phyloP scores from a whole-genome alignment of 2,113 vertebrate species.

The Mellivora capensis region DNA sequence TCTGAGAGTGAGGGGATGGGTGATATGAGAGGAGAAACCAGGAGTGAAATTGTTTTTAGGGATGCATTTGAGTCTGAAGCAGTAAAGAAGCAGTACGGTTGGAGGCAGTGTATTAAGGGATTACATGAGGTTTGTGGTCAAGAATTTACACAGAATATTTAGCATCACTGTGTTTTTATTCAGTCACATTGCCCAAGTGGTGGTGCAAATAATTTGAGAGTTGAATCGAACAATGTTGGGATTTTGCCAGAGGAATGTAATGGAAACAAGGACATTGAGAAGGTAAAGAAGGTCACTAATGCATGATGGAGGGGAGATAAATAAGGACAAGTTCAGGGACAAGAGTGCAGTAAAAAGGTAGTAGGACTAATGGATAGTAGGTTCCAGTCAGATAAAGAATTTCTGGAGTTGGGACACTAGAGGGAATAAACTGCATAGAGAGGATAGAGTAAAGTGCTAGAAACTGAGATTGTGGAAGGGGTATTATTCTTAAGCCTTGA shows the following conservation, averaged over 20 bases:
- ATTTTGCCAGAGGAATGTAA: background rate
- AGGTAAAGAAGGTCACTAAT: background rate
- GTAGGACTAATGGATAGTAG: background rate
- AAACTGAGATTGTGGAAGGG: background rate
- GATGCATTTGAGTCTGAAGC: background rate
- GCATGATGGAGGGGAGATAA: background rate
- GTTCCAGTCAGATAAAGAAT: background rate
- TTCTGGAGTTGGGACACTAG: background rate
- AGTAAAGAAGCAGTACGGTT: background rate
- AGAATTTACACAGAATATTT: background rate
- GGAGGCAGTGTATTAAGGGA: background rate
- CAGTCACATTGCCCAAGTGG: background rate
- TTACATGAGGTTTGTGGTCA: background rate
- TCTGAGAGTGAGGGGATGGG: background rate
- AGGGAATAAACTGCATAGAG: background rate
- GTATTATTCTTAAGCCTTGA: background rate
- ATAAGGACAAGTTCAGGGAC: background rate
- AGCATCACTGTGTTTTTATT: background rate
- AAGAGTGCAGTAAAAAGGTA: background rate
- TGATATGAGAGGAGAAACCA: background rate
- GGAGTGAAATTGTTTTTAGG: background rate
- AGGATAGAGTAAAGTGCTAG: background rate
- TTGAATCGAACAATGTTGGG: background rate
- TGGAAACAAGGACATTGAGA: background rate
- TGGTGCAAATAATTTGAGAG: background rate